Percentiles rank a stretch among this genome's conserved stretches.
These are phyloP conservation scores for Orius insidiosus DNA, from an alignment of 1,140 invertebrate genomes.

Conservation along the genomic window DNA sequence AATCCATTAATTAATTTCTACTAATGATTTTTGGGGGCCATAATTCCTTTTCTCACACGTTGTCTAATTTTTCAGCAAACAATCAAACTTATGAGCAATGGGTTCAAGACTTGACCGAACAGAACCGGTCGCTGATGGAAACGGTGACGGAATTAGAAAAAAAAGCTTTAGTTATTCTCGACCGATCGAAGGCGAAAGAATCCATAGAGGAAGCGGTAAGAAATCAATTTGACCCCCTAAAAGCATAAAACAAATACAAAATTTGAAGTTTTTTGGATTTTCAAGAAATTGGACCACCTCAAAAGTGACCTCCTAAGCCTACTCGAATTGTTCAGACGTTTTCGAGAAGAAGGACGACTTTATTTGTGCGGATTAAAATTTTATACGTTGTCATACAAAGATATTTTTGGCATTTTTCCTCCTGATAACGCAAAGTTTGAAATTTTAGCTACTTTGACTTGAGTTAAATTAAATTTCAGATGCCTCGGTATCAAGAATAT, in stretches of 20 bases:
- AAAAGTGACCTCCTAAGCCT: neutral
- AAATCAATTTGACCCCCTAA: no score
- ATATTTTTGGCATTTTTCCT: slow-evolving; percentile 3
- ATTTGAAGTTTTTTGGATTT: slow-evolving; percentile 1
- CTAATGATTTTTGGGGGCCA: no score
- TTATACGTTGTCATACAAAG: slow-evolving; percentile 2
- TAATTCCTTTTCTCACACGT: no score
- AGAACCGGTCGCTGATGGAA: slow-evolving; percentile 35
- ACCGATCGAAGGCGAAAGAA: no score
- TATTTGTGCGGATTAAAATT: neutral
- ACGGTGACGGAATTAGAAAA: slow-evolving; percentile 35
- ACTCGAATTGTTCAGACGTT: neutral
- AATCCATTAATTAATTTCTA: no score
- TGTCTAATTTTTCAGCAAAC: slow-evolving; percentile 29
- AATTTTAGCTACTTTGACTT: no score
- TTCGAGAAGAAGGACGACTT: slow-evolving; percentile 1
- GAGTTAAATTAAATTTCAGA: no score
- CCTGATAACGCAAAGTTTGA: no score
- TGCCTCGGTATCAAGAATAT: no score
- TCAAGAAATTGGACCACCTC: neutral
- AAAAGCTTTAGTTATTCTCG: slow-evolving; percentile 24
- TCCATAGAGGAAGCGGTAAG: no score
- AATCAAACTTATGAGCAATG: slow-evolving; percentile 33
- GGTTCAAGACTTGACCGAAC: slow-evolving; percentile 34
- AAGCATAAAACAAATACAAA: neutral